Evolutionary conservation across 2,113 vertebrate species (phyloP).

Genomic region (Embiotoca jacksoni): DNA sequence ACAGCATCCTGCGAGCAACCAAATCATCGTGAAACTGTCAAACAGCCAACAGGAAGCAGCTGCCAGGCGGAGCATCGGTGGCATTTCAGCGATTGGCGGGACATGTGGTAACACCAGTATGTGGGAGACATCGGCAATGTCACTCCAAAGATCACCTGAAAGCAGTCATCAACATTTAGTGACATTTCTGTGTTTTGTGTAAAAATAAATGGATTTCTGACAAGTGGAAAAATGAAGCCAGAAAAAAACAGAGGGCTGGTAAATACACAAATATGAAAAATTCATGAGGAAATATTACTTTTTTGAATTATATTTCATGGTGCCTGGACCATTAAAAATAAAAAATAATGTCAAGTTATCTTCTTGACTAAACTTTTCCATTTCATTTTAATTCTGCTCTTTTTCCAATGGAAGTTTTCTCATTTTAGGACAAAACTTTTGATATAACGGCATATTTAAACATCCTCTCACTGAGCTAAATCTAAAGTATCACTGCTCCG

Average conservation of each 20-base stretch:
- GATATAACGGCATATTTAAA: conserved; percentile 37
- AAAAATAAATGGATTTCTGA: conserved; percentile 7
- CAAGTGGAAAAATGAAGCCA: neutral
- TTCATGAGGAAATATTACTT: neutral
- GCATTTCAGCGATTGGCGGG: conserved; percentile 29
- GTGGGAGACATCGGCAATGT: conserved; percentile 17
- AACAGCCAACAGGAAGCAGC: conserved; percentile 41
- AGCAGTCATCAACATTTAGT: conserved; percentile 26
- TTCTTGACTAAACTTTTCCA: conserved; percentile 4
- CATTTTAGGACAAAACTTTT: conserved; percentile 40
- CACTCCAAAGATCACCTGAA: conserved; percentile 42
- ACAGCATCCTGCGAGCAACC: conserved; percentile 17
- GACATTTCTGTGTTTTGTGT: conserved; percentile 5
- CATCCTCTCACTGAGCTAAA: conserved; percentile 31
- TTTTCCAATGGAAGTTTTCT: conserved; percentile 3
- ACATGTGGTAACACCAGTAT: conserved; percentile 24
- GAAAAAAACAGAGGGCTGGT: neutral
- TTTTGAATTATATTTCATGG: neutral
- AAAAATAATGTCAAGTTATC: neutral
- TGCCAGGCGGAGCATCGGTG: conserved; percentile 22
- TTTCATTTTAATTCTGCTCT: conserved; percentile 25
- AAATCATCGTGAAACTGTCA: conserved; percentile 40
- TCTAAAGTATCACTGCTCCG: conserved; percentile 36
- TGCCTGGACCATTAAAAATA: neutral
- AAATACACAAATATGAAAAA: neutral